Conservation (phyloP, 1,140 invertebrate species). For the Micrasema minimum region DNA sequence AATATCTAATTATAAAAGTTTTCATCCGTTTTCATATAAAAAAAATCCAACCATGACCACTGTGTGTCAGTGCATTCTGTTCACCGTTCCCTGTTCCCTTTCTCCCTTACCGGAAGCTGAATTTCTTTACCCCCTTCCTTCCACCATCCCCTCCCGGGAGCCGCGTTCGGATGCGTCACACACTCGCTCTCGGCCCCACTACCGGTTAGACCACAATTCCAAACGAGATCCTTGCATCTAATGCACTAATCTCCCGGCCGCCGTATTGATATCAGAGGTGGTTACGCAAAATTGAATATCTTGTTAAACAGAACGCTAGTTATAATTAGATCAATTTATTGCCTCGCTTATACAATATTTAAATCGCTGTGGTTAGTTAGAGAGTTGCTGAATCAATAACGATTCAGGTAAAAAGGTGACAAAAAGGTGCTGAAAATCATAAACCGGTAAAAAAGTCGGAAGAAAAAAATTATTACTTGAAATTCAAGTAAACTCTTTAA, state of each 20-base stretch:
- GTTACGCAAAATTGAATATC: conserved; percentile 12
- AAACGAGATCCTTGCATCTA: conserved; percentile 18
- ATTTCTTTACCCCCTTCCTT: neutral
- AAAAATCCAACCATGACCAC: too few relatives aligned
- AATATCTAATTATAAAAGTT: too few relatives aligned
- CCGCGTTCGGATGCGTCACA: conserved; percentile 10
- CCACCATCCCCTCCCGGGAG: neutral
- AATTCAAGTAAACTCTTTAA: too few relatives aligned
- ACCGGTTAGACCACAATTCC: conserved; percentile 30
- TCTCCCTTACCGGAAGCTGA: conserved; percentile 21
- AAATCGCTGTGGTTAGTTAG: too few relatives aligned
- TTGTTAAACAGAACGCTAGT: neutral
- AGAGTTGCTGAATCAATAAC: too few relatives aligned
- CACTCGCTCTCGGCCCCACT: neutral
- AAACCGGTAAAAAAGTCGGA: too few relatives aligned
- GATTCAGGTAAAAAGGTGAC: too few relatives aligned
- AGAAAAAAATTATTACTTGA: too few relatives aligned
- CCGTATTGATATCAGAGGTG: conserved; percentile 14
- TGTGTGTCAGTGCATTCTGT: conserved; percentile 24
- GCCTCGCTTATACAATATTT: too few relatives aligned
- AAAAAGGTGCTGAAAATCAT: too few relatives aligned
- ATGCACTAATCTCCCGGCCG: conserved; percentile 22
- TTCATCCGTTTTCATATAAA: too few relatives aligned
- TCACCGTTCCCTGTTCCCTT: neutral
- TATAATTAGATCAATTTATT: too few relatives aligned